phyloP scores from a whole-genome alignment of 2,113 vertebrate species.

The Colossoma macropomum region DNA sequence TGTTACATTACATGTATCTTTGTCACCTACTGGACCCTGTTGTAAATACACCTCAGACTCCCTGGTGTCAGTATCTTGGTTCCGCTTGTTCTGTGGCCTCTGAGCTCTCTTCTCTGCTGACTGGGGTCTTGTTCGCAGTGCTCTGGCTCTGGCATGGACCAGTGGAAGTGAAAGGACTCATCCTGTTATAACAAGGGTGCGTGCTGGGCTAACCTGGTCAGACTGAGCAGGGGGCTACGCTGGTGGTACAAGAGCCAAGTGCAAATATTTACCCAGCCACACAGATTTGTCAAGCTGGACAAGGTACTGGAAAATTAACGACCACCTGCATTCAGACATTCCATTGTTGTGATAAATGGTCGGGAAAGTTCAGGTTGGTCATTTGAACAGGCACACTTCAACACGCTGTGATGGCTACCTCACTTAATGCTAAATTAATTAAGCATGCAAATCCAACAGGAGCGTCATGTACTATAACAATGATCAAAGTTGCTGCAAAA shows the following conservation, averaged over 20 bases:
- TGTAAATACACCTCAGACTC: neutral
- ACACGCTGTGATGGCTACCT: neutral
- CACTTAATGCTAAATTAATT: neutral
- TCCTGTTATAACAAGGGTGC: constrained; percentile 36
- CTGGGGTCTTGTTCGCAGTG: constrained; percentile 33
- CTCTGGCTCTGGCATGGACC: constrained; percentile 49
- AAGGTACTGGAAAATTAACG: constrained; percentile 43
- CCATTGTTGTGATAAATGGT: constrained; percentile 36
- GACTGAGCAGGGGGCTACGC: constrained; percentile 20
- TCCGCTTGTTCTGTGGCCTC: constrained; percentile 6
- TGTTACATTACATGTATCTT: neutral
- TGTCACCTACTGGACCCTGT: neutral
- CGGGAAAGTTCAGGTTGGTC: neutral
- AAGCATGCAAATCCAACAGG: too few species aligned
- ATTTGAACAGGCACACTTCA: neutral
- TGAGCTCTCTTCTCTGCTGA: constrained; percentile 35
- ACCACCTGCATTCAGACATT: constrained; percentile 42
- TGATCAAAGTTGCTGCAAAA: neutral
- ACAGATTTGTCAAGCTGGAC: constrained; percentile 51
- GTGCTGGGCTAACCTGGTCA: constrained; percentile 44
- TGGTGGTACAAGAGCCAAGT: constrained; percentile 46
- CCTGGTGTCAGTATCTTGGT: neutral
- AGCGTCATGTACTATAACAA: too few species aligned
- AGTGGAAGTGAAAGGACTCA: constrained; percentile 59
- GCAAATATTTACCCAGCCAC: constrained; percentile 57